A percentile compares a stretch with the other conserved stretches of the same genome.
These are phyloP conservation scores for Bubo bubo DNA, from an alignment of 2,113 vertebrate species.

Conservation along the genomic window DNA sequence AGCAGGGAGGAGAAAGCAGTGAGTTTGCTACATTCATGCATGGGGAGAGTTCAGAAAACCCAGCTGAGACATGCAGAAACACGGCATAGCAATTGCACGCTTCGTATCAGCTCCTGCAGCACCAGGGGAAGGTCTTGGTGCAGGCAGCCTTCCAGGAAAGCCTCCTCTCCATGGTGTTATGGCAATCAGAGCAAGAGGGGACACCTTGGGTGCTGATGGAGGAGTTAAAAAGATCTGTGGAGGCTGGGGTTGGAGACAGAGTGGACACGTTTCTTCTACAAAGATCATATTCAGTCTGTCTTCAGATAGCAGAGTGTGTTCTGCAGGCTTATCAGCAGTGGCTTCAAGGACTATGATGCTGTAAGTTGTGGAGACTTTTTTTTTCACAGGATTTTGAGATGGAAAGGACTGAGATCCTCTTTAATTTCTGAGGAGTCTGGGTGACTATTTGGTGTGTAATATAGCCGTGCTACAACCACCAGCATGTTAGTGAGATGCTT, in stretches of 20 bases:
- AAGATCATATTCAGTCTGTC: background rate
- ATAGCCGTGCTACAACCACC: background rate
- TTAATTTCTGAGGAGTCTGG: background rate
- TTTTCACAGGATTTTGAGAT: background rate
- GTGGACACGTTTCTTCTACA: background rate
- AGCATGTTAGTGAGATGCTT: background rate
- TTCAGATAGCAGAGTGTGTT: background rate
- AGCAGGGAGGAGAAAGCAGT: background rate
- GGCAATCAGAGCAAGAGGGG: background rate
- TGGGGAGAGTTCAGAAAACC: background rate
- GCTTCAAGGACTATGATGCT: background rate
- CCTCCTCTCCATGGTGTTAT: background rate
- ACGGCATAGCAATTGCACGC: background rate
- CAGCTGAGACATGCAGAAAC: background rate
- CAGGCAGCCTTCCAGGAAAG: background rate
- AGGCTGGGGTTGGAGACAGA: background rate
- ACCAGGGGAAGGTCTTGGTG: background rate
- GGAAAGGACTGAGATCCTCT: background rate
- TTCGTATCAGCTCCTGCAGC: background rate
- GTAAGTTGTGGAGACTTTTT: background rate
- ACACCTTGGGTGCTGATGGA: background rate
- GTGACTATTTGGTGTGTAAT: background rate
- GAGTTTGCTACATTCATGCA: background rate
- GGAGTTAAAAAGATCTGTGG: background rate
- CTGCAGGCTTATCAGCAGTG: background rate